Conservation (phyloP, 2,888 invertebrate genomes). For the Cybosia mesomella region DNA sequence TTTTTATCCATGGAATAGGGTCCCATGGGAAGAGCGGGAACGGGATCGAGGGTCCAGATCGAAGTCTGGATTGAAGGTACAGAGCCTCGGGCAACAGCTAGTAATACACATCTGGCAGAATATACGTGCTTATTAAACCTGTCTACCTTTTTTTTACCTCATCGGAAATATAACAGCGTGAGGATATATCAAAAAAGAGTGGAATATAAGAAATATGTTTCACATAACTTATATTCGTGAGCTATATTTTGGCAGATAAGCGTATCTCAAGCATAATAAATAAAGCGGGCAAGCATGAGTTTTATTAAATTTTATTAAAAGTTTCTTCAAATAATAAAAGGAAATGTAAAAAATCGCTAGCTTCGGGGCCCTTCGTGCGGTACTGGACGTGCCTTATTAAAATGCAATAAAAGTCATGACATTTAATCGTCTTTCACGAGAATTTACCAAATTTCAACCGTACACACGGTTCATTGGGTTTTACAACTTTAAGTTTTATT, state of each 20-base stretch:
- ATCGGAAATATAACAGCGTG: neutral
- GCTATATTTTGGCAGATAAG: slow-evolving; percentile 53
- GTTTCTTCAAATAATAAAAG: slow-evolving; percentile 55
- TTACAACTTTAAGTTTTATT: neutral
- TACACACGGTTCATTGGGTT: slow-evolving; percentile 41
- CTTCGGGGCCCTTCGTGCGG: slow-evolving; percentile 52
- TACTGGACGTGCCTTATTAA: slow-evolving; percentile 67
- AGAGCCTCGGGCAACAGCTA: too few relatives aligned
- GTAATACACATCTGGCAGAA: too few relatives aligned
- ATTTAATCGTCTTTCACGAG: slow-evolving; percentile 68
- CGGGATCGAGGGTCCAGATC: too few relatives aligned
- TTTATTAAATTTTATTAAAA: slow-evolving; percentile 50
- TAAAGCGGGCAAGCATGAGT: slow-evolving; percentile 45
- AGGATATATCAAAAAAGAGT: slow-evolving; percentile 16
- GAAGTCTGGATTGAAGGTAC: too few relatives aligned
- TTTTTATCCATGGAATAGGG: too few relatives aligned
- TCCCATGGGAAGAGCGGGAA: too few relatives aligned
- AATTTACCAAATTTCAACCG: slow-evolving; percentile 52
- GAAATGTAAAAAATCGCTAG: slow-evolving; percentile 40
- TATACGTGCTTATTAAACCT: neutral
- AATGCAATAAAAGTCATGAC: slow-evolving; percentile 71
- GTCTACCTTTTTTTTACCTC: neutral
- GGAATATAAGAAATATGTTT: slow-evolving; percentile 49
- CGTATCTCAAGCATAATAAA: slow-evolving; percentile 57
- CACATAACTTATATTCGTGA: slow-evolving; percentile 46